Conservation (phyloP, 1,140 invertebrate genomes). For the Pissodes strobi region DNA sequence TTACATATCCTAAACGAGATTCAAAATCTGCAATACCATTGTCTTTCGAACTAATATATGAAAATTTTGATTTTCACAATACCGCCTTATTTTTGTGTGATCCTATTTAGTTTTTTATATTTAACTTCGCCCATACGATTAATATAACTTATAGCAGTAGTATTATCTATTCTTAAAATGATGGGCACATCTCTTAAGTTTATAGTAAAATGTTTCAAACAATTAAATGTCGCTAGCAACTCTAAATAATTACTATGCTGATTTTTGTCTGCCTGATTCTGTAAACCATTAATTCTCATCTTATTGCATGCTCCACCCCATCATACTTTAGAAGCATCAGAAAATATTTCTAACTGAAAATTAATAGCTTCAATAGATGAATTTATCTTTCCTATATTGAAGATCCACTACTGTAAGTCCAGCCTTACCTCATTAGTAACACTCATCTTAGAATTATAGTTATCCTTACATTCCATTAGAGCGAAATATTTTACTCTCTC, state of each 20-base stretch:
- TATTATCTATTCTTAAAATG: too few species aligned
- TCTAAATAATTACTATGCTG: conserved; percentile 42
- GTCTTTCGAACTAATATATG: conserved; percentile 39
- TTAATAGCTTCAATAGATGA: conserved; percentile 39
- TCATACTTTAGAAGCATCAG: too few species aligned
- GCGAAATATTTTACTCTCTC: not conserved
- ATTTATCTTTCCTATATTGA: not conserved
- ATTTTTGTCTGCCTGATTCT: conserved; percentile 27
- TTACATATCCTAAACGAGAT: conserved; percentile 30
- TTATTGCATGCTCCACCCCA: conserved; percentile 42
- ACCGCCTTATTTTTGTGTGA: conserved; percentile 37
- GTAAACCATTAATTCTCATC: conserved; percentile 35
- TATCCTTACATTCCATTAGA: too few species aligned
- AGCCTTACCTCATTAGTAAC: not conserved
- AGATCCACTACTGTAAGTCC: conserved; percentile 7
- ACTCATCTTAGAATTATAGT: too few species aligned
- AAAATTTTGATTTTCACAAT: conserved; percentile 43
- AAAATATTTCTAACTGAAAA: too few species aligned
- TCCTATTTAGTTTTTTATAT: conserved; percentile 1
- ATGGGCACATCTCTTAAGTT: not conserved
- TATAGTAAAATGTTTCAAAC: conserved; percentile 23
- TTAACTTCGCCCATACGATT: too few species aligned
- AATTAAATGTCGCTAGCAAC: conserved; percentile 36
- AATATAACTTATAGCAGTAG: too few species aligned
- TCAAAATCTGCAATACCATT: conserved; percentile 42